phyloP scores from a whole-genome alignment of 1,140 invertebrate species.

The Zophobas atratus region DNA sequence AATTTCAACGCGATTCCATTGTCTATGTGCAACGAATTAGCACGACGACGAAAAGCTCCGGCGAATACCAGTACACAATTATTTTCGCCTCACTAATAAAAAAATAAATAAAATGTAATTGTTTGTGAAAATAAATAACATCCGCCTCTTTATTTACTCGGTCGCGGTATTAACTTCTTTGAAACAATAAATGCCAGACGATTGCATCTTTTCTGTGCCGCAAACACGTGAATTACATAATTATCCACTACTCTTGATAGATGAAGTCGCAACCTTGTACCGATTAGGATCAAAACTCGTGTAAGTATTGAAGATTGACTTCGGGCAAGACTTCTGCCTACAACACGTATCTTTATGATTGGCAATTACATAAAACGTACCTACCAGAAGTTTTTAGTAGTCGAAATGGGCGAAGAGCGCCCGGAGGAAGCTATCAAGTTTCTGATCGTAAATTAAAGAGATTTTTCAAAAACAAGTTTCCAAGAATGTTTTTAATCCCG shows the following conservation, averaged over 20 bases:
- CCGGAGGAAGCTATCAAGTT: conserved; percentile 21
- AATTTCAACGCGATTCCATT: conserved; percentile 17
- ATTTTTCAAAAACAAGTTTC: conserved; percentile 38
- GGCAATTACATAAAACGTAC: conserved; percentile 3
- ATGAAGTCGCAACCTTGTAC: background rate
- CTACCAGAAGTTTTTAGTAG: background rate
- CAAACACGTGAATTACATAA: conserved; percentile 22
- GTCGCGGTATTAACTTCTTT: conserved; percentile 35
- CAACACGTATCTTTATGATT: conserved; percentile 14
- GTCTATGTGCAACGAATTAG: conserved; percentile 40
- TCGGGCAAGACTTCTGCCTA: background rate
- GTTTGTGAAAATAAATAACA: conserved; percentile 42
- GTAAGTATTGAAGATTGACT: background rate
- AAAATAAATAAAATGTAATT: conserved; percentile 39
- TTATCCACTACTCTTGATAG: background rate
- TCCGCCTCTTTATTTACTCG: conserved; percentile 36
- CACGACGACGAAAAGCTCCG: conserved; percentile 14
- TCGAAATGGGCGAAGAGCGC: conserved; percentile 6
- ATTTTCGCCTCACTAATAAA: conserved; percentile 39
- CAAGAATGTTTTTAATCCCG: conserved; percentile 23
- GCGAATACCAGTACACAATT: conserved; percentile 5
- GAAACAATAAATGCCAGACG: conserved; percentile 28
- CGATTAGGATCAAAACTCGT: background rate
- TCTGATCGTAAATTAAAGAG: conserved; percentile 15
- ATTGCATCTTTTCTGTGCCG: conserved; percentile 31